Evolutionary conservation across 2,888 invertebrate genomes (phyloP), one percentile per base, ranked within the genome.

Genomic region (Bellardia bayeri): DNA sequence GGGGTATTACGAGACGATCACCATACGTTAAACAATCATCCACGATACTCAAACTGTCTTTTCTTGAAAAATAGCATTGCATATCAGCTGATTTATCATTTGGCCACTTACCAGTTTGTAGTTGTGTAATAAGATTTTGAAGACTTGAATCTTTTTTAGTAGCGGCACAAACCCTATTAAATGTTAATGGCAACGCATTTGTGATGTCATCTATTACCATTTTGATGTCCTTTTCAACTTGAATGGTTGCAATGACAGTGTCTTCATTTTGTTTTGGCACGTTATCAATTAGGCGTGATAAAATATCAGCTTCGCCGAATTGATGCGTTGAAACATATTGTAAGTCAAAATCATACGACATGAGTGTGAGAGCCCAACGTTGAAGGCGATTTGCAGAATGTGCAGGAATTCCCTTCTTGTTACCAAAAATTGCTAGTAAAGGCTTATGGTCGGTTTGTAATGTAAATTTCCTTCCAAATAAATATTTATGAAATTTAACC

Each of bases 321-420:
- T 74, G 7, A 13, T 74, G 37, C 16, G 74, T 72, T 45, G 69
- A 80, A 37, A 79, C 37, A 5, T 79, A 79, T 61, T 79, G 42
- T 78, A 78, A 2, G 42, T 66, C 78, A 78, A 66, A 2, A 78
- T 42, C 0, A 42, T 56, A 2, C 3, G 33, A 33, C 33, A 33
- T 23, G 23, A 23, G 23, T 23, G 23, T 23, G 23, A 78, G 66
- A n/a, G 56, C 66, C 78, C 68, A 68, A 1, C 78, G 58, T 33
- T 79, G 56, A 58, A 79, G 78, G 3, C 68, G 68, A 9, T 68
- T 79, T 13, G 78, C 68, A 13, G 78, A 68, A 49, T 79, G 78
- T 5, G 80, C 76, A n/a, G 89, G 89, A 68, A 90, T 86, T 40
- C 90, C 88, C 61, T 89, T 91, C 66, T 91, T 91, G 33, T 91